phyloP scores from a whole-genome alignment of 2,888 invertebrate genomes.

The Tinea semifulvella region DNA sequence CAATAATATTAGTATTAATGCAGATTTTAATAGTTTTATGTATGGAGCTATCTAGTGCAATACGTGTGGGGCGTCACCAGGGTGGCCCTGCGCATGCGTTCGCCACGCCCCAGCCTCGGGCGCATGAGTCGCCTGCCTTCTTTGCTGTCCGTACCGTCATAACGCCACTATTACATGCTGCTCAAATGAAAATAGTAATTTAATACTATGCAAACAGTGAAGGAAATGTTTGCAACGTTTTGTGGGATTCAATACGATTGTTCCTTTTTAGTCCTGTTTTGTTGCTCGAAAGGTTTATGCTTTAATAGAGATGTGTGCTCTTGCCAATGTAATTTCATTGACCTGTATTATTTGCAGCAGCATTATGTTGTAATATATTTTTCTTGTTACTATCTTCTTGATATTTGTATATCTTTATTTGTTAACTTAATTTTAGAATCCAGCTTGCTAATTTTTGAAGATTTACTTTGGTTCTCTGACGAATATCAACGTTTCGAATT shows the following conservation, averaged over 20 bases:
- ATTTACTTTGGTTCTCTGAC: no score
- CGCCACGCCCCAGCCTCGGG: slow-evolving; percentile 49
- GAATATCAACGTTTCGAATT: no score
- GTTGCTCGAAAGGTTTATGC: no score
- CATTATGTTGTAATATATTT: no score
- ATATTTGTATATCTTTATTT: no score
- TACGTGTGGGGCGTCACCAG: slow-evolving; percentile 30
- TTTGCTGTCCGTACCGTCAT: slow-evolving; percentile 13
- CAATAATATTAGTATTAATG: neutral
- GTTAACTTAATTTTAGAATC: no score
- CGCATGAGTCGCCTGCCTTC: slow-evolving; percentile 17
- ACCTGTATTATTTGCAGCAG: no score
- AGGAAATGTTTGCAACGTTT: neutral
- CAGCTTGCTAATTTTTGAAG: no score
- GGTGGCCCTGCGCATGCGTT: slow-evolving; percentile 52
- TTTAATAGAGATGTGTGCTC: no score
- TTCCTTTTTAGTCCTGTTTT: neutral
- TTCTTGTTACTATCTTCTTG: no score
- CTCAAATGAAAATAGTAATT: slow-evolving; percentile 13
- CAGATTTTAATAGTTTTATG: neutral
- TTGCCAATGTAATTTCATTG: no score
- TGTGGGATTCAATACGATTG: neutral
- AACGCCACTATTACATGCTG: slow-evolving; percentile 12
- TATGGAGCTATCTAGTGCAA: slow-evolving; percentile 6
- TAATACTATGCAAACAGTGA: slow-evolving; percentile 13